phyloP scores from a whole-genome alignment of 2,888 invertebrate genomes.

The Lamellibrachia satsuma region DNA sequence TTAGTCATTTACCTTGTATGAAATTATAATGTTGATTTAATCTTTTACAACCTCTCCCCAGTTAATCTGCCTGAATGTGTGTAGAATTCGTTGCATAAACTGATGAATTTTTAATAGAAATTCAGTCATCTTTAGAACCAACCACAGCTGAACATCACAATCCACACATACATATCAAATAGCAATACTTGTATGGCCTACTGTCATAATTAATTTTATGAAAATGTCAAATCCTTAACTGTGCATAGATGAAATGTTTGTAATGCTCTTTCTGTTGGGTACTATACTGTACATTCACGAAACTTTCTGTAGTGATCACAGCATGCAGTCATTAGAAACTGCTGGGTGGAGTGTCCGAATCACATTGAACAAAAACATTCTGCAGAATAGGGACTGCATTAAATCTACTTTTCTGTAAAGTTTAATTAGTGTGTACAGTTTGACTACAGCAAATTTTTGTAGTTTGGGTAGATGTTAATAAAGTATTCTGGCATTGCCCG shows the following conservation, averaged over 20 bases:
- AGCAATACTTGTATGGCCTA: background rate
- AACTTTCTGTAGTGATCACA: background rate
- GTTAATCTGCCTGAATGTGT: background rate
- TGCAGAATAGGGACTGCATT: background rate
- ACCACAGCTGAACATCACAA: background rate
- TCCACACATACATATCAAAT: background rate
- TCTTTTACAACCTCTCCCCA: background rate
- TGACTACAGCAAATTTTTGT: background rate
- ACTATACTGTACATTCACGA: background rate
- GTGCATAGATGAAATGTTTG: background rate
- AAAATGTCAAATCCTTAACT: background rate
- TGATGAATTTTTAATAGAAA: background rate
- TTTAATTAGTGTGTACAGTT: background rate
- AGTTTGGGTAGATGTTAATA: background rate
- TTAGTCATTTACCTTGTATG: background rate
- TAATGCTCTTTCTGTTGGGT: background rate
- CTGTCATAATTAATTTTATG: no score
- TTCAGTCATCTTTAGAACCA: no score
- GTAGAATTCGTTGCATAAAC: background rate
- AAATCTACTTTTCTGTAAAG: background rate
- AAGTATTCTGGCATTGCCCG: background rate
- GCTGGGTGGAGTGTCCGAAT: background rate
- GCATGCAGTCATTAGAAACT: no score
- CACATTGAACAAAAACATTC: background rate
- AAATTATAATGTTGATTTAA: background rate